A percentile compares a stretch with the other conserved stretches of the same genome.
These are phyloP conservation scores for Scotopteryx bipunctaria DNA, from an alignment of 2,888 invertebrate genomes.

Conservation along the genomic window DNA sequence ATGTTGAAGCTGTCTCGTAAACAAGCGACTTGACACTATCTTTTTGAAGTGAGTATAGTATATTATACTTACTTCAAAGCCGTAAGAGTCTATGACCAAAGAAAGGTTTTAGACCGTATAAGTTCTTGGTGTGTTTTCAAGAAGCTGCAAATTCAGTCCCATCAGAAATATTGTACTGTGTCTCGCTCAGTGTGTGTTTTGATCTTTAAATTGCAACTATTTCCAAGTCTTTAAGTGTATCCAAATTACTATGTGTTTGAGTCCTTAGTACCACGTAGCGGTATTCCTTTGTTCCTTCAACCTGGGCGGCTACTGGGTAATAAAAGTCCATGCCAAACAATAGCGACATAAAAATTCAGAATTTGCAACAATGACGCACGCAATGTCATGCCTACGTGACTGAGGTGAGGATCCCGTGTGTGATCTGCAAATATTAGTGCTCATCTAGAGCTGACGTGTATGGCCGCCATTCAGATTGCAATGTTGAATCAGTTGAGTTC, in stretches of 20 bases:
- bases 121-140: too few species aligned
- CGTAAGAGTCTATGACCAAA: too few species aligned
- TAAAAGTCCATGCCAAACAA: constrained; percentile 62
- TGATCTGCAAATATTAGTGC: constrained; percentile 22
- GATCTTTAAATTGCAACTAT: too few species aligned
- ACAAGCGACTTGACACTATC: too few species aligned
- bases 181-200: too few species aligned
- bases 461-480: constrained; percentile 8
- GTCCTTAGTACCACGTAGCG: constrained; percentile 47
- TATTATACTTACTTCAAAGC: too few species aligned
- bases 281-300: constrained; percentile 56
- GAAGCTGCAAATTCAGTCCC: too few species aligned
- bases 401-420: constrained; percentile 16
- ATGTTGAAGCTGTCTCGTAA: too few species aligned
- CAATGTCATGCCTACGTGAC: constrained; percentile 31
- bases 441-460: constrained; percentile 16
- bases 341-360: constrained; percentile 59
- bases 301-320: constrained; percentile 61
- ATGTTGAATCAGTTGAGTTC: constrained; percentile 16
- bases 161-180: too few species aligned
- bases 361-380: constrained; percentile 40
- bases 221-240: too few species aligned
- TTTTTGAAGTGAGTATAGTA: too few species aligned
- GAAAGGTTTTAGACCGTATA: too few species aligned
- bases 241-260: not conserved